Conservation (phyloP, 2,888 invertebrate genomes). For the Leptinotarsa juncta region DNA sequence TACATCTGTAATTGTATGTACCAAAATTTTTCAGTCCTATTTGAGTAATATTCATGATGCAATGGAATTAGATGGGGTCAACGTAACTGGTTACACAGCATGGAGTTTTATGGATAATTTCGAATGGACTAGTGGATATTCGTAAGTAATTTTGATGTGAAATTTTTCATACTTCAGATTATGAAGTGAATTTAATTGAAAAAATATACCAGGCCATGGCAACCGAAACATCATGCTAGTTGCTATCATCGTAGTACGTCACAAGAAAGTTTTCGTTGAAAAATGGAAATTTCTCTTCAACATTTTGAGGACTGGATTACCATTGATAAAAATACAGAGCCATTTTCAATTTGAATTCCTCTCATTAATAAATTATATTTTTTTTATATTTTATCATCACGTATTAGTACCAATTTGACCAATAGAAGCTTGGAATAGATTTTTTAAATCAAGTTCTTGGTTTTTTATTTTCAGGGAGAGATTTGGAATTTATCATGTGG, state of each 20-base stretch:
- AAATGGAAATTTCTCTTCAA: too few relatives aligned
- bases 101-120: slow-evolving; percentile 60
- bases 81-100: slow-evolving; percentile 63
- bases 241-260: too few relatives aligned
- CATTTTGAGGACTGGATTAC: too few relatives aligned
- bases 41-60: slow-evolving; percentile 63
- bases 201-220: too few relatives aligned
- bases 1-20: neutral
- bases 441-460: neutral
- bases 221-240: too few relatives aligned
- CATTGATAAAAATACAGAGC: too few relatives aligned
- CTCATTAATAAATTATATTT: too few relatives aligned
- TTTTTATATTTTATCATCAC: too few relatives aligned
- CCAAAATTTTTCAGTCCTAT: slow-evolving; percentile 59
- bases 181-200: too few relatives aligned
- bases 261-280: too few relatives aligned
- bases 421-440: neutral
- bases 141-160: slow-evolving; percentile 58
- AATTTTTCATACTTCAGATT: too few relatives aligned
- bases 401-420: neutral
- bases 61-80: slow-evolving; percentile 58
- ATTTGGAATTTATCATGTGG: slow-evolving; percentile 78
- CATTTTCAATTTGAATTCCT: too few relatives aligned
- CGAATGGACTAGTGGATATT: slow-evolving; percentile 66
- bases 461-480: slow-evolving; percentile 68